Evolutionary conservation across 2,797 vertebrate species (phyloP).

Genomic region (Phrynocephalus guinanensis): DNA sequence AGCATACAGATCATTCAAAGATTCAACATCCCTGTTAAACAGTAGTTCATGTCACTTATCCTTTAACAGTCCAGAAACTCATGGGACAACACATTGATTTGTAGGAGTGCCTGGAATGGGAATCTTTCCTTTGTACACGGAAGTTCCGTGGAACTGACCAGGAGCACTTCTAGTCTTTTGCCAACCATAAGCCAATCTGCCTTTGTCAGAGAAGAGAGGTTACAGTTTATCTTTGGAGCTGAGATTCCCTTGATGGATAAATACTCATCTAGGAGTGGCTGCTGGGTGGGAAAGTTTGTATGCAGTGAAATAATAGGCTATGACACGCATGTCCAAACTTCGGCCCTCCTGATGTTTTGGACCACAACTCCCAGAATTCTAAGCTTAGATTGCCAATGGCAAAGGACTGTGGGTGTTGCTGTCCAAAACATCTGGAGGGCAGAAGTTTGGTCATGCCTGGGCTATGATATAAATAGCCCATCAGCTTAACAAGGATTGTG

Average conservation of each 20-base stretch:
- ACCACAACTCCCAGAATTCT: no score
- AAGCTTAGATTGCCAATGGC: no score
- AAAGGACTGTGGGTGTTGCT: no score
- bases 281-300: conserved; percentile 57
- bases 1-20: conserved; percentile 76
- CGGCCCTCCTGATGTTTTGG: no score
- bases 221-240: conserved; percentile 30
- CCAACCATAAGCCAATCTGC: conserved; percentile 23
- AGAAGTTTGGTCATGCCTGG: no score
- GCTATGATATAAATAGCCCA: conserved; percentile 63
- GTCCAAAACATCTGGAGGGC: no score
- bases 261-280: background rate
- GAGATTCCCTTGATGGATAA: conserved; percentile 32
- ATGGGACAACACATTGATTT: conserved; percentile 58
- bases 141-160: background rate
- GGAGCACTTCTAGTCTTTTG: background rate
- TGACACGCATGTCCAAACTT: no score
- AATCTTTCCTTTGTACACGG: conserved; percentile 34
- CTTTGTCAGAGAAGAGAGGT: conserved; percentile 13
- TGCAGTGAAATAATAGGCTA: conserved; percentile 54
- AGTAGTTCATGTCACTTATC: conserved; percentile 58
- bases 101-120: conserved; percentile 26
- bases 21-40: conserved; percentile 73
- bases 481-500: conserved; percentile 68
- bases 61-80: conserved; percentile 53